Conservation (phyloP, 1,140 invertebrate genomes). For the Acyrthosiphon pisum region DNA sequence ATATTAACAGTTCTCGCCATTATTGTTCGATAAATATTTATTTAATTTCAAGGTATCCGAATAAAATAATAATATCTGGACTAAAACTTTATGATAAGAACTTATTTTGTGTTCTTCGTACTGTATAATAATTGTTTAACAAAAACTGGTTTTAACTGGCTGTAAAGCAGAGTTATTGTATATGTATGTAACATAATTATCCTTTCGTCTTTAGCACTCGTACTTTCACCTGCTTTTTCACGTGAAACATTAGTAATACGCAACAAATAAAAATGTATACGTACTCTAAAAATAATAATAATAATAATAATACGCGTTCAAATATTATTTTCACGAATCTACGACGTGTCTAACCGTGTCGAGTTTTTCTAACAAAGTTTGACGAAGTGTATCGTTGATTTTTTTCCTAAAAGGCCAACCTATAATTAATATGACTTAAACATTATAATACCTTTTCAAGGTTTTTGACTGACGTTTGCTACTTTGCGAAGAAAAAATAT, state of each 20-base stretch:
- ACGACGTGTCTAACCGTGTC: neutral
- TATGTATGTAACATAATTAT: slow-evolving; percentile 55
- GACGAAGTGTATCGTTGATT: neutral
- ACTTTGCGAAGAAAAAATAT: neutral
- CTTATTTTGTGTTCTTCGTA: slow-evolving; percentile 25
- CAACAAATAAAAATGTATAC: slow-evolving; percentile 47
- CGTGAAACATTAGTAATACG: slow-evolving; percentile 42
- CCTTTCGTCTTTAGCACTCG: slow-evolving; percentile 54
- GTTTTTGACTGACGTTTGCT: neutral
- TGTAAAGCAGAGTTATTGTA: slow-evolving; percentile 13
- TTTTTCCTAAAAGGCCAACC: neutral
- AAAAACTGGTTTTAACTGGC: slow-evolving; percentile 53
- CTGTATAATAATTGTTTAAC: slow-evolving; percentile 40
- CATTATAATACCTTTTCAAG: neutral
- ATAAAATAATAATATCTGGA: slow-evolving; percentile 5
- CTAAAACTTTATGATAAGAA: slow-evolving; percentile 39
- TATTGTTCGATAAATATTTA: neutral
- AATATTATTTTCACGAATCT: neutral
- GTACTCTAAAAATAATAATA: neutral
- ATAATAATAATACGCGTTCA: neutral
- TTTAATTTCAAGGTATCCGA: neutral
- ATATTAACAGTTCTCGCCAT: neutral
- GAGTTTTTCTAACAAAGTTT: neutral
- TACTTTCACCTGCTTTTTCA: slow-evolving; percentile 55
- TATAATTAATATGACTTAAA: neutral